phyloP scores from a whole-genome alignment of 2,797 vertebrate genomes.

The Lutjanus argentimaculatus region DNA sequence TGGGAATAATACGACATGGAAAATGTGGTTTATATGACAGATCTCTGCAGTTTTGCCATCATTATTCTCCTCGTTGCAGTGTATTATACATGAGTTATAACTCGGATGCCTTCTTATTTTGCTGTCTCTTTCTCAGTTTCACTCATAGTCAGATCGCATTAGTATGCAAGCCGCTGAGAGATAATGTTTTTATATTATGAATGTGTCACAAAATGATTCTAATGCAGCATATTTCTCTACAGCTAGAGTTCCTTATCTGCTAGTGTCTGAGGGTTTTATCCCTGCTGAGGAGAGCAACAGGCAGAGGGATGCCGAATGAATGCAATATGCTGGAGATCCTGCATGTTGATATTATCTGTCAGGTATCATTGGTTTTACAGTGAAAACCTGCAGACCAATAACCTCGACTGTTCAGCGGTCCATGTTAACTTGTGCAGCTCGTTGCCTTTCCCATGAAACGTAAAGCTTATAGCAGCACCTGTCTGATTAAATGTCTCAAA shows the following conservation, averaged over 20 bases:
- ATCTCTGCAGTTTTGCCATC: not conserved
- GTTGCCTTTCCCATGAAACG: not conserved
- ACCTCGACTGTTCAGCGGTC: constrained; percentile 22
- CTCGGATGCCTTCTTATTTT: not conserved
- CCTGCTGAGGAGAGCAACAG: constrained; percentile 38
- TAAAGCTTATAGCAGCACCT: constrained; percentile 3
- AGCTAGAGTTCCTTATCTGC: constrained; percentile 40
- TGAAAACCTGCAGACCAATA: constrained; percentile 21
- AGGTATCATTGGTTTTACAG: constrained; percentile 49
- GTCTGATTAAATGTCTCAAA: constrained; percentile 25
- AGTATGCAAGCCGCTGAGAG: constrained; percentile 21
- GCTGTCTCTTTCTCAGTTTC: constrained; percentile 7
- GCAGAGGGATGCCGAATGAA: constrained; percentile 36
- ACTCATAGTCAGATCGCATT: constrained; percentile 12
- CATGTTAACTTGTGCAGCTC: not conserved
- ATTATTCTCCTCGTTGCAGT: not conserved
- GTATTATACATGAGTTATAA: constrained; percentile 5
- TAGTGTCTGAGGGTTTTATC: constrained; percentile 29
- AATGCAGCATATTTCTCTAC: constrained; percentile 25
- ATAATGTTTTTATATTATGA: constrained; percentile 32
- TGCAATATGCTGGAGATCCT: constrained; percentile 43
- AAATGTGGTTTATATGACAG: constrained; percentile 12
- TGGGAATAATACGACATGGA: constrained; percentile 2
- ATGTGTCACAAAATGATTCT: constrained; percentile 33
- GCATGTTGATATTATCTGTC: constrained; percentile 58